Conservation (phyloP, 2,888 invertebrate species). For the Volucella inflata region DNA sequence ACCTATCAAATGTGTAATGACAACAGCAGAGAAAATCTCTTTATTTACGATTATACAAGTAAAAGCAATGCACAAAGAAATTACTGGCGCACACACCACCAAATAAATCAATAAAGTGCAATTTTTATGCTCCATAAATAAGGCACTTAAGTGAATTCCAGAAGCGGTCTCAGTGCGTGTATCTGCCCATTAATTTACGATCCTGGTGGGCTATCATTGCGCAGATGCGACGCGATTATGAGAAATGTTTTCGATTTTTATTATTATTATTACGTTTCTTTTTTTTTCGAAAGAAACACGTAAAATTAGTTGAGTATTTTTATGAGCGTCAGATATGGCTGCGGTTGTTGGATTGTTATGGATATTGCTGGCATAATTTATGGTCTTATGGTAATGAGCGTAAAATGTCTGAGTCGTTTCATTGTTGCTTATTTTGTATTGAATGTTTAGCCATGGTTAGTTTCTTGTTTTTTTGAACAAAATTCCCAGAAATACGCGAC, state of each 20-base stretch:
- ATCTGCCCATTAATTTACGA: constrained; percentile 36
- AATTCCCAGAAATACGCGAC: constrained; percentile 8
- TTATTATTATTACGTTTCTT: not conserved
- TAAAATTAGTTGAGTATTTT: constrained; percentile 58
- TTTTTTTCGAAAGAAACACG: constrained; percentile 25
- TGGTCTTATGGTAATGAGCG: constrained; percentile 47
- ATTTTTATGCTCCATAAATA: constrained; percentile 63
- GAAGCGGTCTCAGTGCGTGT: constrained; percentile 40
- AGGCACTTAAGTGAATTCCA: constrained; percentile 62
- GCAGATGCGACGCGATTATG: constrained; percentile 54
- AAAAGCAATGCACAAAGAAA: not conserved
- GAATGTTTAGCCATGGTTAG: constrained; percentile 38
- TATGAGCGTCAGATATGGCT: constrained; percentile 34
- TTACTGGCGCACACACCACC: constrained; percentile 13
- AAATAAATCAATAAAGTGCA: constrained; percentile 63
- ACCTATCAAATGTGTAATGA: not conserved
- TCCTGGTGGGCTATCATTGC: constrained; percentile 39
- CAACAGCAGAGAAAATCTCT: constrained; percentile 43
- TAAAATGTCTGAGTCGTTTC: constrained; percentile 48
- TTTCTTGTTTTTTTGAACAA: constrained; percentile 21
- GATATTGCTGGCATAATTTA: constrained; percentile 53
- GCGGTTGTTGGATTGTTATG: constrained; percentile 48
- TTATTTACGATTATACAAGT: constrained; percentile 28
- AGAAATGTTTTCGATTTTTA: constrained; percentile 31
- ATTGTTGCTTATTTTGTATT: constrained; percentile 34